Conservation (phyloP, 2,797 vertebrate genomes). For the Triplophysa yarkandensis region DNA sequence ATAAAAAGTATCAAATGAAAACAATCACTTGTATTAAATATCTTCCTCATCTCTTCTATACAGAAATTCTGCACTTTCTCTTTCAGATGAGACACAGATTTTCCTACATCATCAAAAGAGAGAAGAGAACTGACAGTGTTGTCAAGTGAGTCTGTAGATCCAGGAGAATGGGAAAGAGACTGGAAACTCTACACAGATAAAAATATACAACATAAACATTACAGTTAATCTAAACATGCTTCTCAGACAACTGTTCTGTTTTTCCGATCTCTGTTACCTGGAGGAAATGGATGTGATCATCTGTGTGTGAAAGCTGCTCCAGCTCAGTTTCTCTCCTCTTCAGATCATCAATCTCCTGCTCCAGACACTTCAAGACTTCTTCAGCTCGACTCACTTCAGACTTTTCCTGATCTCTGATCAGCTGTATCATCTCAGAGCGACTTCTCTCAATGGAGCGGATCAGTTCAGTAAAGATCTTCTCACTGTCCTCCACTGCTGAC, state of each 20-base stretch:
- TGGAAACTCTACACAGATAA: constrained; percentile 18
- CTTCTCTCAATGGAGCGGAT: constrained; percentile 8
- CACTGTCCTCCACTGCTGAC: constrained; percentile 2
- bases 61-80: not conserved
- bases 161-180: constrained; percentile 19
- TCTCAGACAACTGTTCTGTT: not conserved
- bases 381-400: not conserved
- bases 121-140: not conserved
- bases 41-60: not conserved
- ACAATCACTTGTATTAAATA: not conserved
- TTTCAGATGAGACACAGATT: constrained; percentile 9
- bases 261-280: constrained; percentile 14
- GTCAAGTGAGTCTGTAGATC: constrained; percentile 8
- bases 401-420: not conserved
- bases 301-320: constrained; percentile 5
- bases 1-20: not conserved
- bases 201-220: not conserved
- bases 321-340: not conserved
- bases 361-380: not conserved
- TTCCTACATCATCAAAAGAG: not conserved
- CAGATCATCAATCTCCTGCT: constrained; percentile 6
- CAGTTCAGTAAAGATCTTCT: constrained; percentile 3
- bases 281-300: constrained; percentile 5
- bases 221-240: not conserved
- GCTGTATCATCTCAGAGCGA: not conserved